Conservation (phyloP, 1,140 invertebrate genomes). For the Micrasema minimum region DNA sequence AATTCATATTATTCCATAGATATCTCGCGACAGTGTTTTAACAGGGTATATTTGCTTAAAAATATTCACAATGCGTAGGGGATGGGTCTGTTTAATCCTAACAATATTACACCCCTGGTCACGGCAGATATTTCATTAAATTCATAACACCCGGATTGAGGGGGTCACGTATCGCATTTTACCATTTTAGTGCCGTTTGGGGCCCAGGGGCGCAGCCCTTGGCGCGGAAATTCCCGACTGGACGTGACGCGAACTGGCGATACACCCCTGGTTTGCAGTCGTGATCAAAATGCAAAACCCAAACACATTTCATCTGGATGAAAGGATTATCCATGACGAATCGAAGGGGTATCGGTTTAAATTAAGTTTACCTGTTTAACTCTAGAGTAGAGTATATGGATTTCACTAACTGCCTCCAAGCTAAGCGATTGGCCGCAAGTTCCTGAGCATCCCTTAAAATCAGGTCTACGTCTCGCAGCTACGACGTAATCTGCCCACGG, state of each 20-base stretch:
- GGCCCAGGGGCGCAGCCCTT: conserved; percentile 24
- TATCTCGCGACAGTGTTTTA: neutral
- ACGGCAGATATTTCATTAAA: conserved; percentile 50
- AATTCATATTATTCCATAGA: neutral
- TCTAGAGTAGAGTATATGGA: neutral
- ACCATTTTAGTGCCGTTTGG: conserved; percentile 34
- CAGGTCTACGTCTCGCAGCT: too few relatives aligned
- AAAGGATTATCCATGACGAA: conserved; percentile 27
- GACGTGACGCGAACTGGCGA: conserved; percentile 34
- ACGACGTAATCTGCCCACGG: too few relatives aligned
- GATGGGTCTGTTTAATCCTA: conserved; percentile 25
- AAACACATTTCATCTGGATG: conserved; percentile 26
- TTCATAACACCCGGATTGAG: conserved; percentile 42
- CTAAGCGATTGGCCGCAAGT: too few relatives aligned
- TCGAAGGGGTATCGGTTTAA: conserved; percentile 36
- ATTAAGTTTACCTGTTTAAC: conserved; percentile 4
- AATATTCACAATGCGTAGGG: conserved; percentile 39
- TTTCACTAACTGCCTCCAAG: too few relatives aligned
- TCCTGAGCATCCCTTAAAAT: too few relatives aligned
- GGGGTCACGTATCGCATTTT: conserved; percentile 47
- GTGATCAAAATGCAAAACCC: conserved; percentile 36
- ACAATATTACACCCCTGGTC: conserved; percentile 40
- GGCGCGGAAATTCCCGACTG: conserved; percentile 24
- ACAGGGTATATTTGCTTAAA: conserved; percentile 29
- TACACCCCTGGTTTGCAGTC: conserved; percentile 10